Evolutionary conservation across 2,113 vertebrate species (phyloP), one percentile per base, ranked within the genome.

Genomic region (Alectura lathami): DNA sequence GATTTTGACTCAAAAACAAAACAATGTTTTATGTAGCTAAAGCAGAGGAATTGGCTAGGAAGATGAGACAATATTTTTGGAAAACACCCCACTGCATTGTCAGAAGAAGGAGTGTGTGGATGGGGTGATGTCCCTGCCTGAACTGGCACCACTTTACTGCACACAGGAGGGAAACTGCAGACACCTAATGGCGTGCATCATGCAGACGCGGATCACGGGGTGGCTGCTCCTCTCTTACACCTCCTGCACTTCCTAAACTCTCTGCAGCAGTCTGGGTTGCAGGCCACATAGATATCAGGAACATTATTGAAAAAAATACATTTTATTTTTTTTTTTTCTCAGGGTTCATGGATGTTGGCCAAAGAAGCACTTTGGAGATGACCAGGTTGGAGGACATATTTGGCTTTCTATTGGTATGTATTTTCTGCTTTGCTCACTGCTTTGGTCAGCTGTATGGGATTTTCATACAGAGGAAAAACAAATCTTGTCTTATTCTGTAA

Each of bases 21-120:
- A 6, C 57, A 47, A 16, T 17, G 30, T 27, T 16, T 30, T 14
- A 51, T 48, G 3, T 0, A 20, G 70, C 54, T 42, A 4, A 64
- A 36, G 43, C n/a, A 63, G 51, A 34, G 75, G 62, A 24, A 16
- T 12, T 29, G 51, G 30, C 56, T 2, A 62, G 13, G 34, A 43
- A 74, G 56, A 22, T 27, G 69, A 51, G 47, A 32, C 32, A 40
- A n/a, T 36, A 23, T 3, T 73, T 38, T 53, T 26, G 54, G 82
- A 4, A 45, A 69, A 40, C 1, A 1, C 5, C 50, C 4, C 3
- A 0, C 8, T 40, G 3, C 36, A n/a, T 23, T 53, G 70, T 3
- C 79, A 82, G 70, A 60, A 72, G 62, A 13, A 47, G 54, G 24
- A 56, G 17, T 59, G 36, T 83, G 40, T 45, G 86, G 14, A 40